A percentile compares a stretch with the other conserved stretches of the same genome.
Evolutionary conservation across 92 coral and sea anemone genomes (phyloP).

Genomic region (Phymanthus crucifer): DNA sequence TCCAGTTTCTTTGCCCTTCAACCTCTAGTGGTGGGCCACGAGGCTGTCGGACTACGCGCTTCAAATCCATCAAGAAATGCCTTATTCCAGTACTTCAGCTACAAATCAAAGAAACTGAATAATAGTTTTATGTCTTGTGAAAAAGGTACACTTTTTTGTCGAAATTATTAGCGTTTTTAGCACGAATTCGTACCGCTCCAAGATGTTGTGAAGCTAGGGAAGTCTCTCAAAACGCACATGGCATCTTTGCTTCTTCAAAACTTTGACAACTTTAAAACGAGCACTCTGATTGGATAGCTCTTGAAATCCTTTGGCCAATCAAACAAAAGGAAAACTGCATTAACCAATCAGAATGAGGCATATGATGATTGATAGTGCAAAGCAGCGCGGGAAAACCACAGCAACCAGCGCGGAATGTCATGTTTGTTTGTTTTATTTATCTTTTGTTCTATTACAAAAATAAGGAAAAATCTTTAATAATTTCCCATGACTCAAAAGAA

Average conservation of each 20-base stretch:
- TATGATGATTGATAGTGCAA: neutral
- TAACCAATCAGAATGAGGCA: neutral
- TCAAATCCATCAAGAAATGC: neutral
- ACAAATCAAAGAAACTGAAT: no score
- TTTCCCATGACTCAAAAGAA: no score
- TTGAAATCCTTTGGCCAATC: neutral
- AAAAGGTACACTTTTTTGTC: neutral
- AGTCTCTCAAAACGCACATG: neutral
- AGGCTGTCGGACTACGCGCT: conserved; percentile 23
- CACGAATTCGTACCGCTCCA: neutral
- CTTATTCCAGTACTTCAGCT: neutral
- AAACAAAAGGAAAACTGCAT: neutral
- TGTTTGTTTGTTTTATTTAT: neutral
- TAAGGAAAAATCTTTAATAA: neutral
- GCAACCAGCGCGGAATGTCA: neutral
- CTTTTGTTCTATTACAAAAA: neutral
- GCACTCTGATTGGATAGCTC: conserved; percentile 4
- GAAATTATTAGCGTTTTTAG: neutral
- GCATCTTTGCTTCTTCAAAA: conserved; percentile 12
- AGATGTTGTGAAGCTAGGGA: neutral
- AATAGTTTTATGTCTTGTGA: neutral
- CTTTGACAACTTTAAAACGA: conserved; percentile 10
- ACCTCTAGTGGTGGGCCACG: conserved; percentile 25
- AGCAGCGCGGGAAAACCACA: conserved; percentile 5
- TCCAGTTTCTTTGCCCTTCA: neutral